phyloP scores from a whole-genome alignment of 2,797 vertebrate species.

The Notolepis coatsorum region DNA sequence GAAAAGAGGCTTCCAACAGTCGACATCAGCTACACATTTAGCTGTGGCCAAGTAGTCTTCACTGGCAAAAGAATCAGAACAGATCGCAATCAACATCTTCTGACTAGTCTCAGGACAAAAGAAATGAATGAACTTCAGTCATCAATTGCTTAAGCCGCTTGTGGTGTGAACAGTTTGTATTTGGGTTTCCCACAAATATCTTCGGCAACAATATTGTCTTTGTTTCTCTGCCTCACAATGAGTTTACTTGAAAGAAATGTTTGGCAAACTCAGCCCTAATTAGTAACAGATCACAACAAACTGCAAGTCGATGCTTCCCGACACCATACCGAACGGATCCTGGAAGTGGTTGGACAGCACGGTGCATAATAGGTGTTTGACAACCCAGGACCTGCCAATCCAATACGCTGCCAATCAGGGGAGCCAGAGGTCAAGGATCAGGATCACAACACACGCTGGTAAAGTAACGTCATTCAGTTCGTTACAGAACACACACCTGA shows the following conservation, averaged over 20 bases:
- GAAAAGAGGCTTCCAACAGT: too few species aligned
- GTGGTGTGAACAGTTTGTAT: neutral
- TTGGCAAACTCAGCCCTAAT: constrained; percentile 1
- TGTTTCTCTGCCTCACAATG: neutral
- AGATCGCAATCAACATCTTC: neutral
- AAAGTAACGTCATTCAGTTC: too few species aligned
- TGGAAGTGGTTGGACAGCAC: constrained; percentile 63
- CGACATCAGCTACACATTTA: too few species aligned
- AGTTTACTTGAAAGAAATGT: neutral
- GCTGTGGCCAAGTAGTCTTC: too few species aligned
- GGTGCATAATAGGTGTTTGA: constrained; percentile 34
- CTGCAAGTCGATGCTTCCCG: constrained; percentile 30
- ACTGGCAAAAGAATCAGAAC: too few species aligned
- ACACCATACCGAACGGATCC: constrained; percentile 42
- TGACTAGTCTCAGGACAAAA: neutral
- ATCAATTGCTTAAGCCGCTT: too few species aligned
- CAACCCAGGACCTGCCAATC: constrained; percentile 64
- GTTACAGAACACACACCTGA: too few species aligned
- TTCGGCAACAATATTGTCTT: neutral
- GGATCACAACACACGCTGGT: constrained; percentile 32
- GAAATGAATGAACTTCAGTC: too few species aligned
- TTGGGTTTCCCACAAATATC: neutral
- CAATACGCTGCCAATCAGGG: constrained; percentile 25
- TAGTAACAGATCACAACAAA: constrained; percentile 30
- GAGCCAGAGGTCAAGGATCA: constrained; percentile 65